Evolutionary conservation across 2,113 vertebrate genomes (phyloP), one percentile per base, ranked within the genome.

Genomic region (Ariopsis seemanni): DNA sequence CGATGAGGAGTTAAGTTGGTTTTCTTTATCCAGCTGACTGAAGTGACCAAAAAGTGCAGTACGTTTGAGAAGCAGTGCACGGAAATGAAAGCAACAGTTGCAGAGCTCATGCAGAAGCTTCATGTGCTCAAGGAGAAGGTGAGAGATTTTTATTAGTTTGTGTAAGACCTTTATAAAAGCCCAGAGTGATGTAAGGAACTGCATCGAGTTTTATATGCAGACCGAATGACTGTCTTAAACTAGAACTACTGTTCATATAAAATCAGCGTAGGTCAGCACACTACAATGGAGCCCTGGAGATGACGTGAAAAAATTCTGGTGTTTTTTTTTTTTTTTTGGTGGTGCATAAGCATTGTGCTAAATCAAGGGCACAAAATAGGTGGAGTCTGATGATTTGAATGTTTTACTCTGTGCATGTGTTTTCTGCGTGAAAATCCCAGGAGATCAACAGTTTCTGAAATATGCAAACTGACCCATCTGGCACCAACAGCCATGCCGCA

Each of bases 61-160:
- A 69, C 80, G 1, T 96, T 94, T 20, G 96, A 97, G 93, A 94
- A 93, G 83, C 96, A 95, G 67, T 94, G 94, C 53, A 55, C 89
- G 0, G 95, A 96, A 67, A 87, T 97, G 92, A 97, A 96, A 88
- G 58, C 88, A 1, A 81, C 94, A 80, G 95, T 96, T 50, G 82
- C 15, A n/a, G 96, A 97, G 9, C 93, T 97, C 83, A 94, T 92
- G 4, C 96, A 96, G 91, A 97, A 96, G 92, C 91, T 96, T 8
- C 87, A 90, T 65, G 52, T 87, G 0, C 93, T 96, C 85, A 97
- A 96, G 90, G 97, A 97, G 88, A 97, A 97, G 96, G 97, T 97
- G 92, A 94, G 52, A 4, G 17, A 20, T 79, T 14, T 25, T 52
- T 63, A 9, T 75, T 75, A 22, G 9, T 75, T 50, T 75, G 4